Base-by-base conservation (phyloP, 2,888 invertebrate genomes). In the Drosophila gaucha region DNA sequence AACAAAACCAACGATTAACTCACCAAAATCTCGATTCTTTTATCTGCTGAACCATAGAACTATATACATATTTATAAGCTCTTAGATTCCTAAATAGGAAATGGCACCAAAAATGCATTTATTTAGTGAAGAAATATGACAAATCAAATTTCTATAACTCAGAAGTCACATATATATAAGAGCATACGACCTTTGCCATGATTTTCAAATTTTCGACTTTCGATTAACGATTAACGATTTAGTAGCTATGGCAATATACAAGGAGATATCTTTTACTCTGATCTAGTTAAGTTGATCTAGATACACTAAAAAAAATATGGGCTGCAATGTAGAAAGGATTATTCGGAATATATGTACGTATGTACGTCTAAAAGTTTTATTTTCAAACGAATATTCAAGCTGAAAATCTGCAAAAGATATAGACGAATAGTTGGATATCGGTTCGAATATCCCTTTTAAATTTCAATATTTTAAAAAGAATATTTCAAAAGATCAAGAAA, bases 191-290 rank as follows among this genome's bases (percentile, higher is more conserved):
- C 26, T 57, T 57, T 56, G 80, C 66, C 78, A 77, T 77, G 65
- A 56, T 74, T 26, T 56, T 33, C 47, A 9, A 26, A 26, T 41
- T 26, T 16, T 26, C n/a, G 33, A 33, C 26, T 26, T 52, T 68
- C 56, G 50, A 83, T 64, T 74, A 4, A 24, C 22, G 14, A 14
- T 62, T 39, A 1, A 16, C 55, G 59, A 84, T 74, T 84, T 73
- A 54, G 56, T 84, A 80, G 69, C 71, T 75, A 70, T 70, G 67
- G 57, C 68, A 56, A 69, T 72, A 69, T 70, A 73, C 68, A 80
- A 51, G 20, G 6, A 26, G 36, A 31, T 38, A 36, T 35, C 35
- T 56, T 20, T 38, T 41, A 56, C 22, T 52, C 30, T n/a, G 24
- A 50, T 33, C 31, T 55, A 67, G 57, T 68, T 77, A 59, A 75